Evolutionary conservation across 2,888 invertebrate species (phyloP).

Genomic region (Aromia moschata): DNA sequence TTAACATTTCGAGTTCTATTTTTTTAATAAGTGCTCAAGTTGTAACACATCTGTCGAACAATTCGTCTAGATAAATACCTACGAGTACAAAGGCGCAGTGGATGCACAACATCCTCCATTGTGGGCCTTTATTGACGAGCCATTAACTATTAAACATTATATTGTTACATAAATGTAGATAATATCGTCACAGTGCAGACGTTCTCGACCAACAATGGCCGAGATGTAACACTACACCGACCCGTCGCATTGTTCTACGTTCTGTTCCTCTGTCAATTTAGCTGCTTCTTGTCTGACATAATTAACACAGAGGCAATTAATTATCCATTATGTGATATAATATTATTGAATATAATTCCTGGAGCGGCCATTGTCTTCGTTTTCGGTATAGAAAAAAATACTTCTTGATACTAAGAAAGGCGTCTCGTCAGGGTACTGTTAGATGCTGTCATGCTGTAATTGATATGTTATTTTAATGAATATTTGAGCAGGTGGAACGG

Average conservation of each 20-base stretch:
- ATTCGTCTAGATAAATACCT: not conserved
- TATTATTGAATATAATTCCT: constrained; percentile 12
- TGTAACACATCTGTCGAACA: not conserved
- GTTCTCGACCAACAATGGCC: constrained; percentile 19
- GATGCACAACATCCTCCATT: constrained; percentile 19
- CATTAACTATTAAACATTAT: constrained; percentile 26
- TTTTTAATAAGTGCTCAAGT: no score
- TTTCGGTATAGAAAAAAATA: constrained; percentile 1
- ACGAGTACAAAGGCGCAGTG: constrained; percentile 3
- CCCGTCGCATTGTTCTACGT: constrained; percentile 14
- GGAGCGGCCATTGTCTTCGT: not conserved
- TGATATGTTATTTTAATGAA: not conserved
- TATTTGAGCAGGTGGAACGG: not conserved
- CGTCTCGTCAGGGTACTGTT: not conserved
- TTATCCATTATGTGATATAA: constrained; percentile 18
- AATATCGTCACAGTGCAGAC: constrained; percentile 24
- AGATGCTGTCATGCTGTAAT: not conserved
- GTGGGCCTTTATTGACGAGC: constrained; percentile 16
- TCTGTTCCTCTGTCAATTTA: constrained; percentile 16
- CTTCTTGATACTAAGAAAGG: no score
- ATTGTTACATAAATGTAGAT: constrained; percentile 29
- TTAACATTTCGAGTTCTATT: no score
- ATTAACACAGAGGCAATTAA: constrained; percentile 20
- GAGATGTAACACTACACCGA: constrained; percentile 14
- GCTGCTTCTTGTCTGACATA: constrained; percentile 17